Base-by-base conservation (phyloP, 2,113 vertebrate species). In the Callipepla californica region DNA sequence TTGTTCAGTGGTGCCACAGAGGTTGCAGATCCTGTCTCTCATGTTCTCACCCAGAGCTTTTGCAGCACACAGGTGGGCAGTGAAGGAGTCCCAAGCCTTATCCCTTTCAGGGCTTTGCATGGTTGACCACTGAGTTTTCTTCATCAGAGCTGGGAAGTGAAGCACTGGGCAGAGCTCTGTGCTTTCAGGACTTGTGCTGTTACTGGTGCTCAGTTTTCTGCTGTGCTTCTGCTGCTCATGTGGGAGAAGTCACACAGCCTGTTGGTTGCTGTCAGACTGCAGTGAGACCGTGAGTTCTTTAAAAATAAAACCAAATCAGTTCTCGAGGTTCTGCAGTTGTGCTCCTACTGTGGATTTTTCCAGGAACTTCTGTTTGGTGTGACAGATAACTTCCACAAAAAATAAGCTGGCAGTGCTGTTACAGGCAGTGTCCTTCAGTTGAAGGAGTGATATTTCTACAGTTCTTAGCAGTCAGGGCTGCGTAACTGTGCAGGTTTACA, bases 1-100 rank as follows among this genome's bases (percentile, higher is more conserved):
- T 45, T 78, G 34, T 72, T 94, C 53, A 42, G n/a, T 44, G 76
- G 25, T 38, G 16, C n/a, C 58, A 10, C 30, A 68, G 79, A 66
- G 70, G 80, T 61, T 78, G 61, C 51, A 78, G 84, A 66, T 89
- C 48, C 19, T 81, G 6, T 81, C 74, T 92, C 66, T 79, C 32
- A 53, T 28, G 8, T 84, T 13, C 38, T 12, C 22, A 10, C 26
- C 44, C 40, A 8, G 22, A 82, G 45, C 85, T 78, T 85, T 92
- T 2, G 66, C 40, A 32, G 7, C 36, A 44, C 48, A 50, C 74
- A 66, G 3, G 50, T 32, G 58, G 53, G 38, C 81, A 79, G 81
- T 76, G 45, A 66, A 79, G 45, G 66, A 76, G 44, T 85, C 74
- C 53, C 23, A 18, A 38, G 30, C 45, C 55, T 55, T 93, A 76